Conservation (phyloP, 2,888 invertebrate species). For the Panopea generosa region DNA sequence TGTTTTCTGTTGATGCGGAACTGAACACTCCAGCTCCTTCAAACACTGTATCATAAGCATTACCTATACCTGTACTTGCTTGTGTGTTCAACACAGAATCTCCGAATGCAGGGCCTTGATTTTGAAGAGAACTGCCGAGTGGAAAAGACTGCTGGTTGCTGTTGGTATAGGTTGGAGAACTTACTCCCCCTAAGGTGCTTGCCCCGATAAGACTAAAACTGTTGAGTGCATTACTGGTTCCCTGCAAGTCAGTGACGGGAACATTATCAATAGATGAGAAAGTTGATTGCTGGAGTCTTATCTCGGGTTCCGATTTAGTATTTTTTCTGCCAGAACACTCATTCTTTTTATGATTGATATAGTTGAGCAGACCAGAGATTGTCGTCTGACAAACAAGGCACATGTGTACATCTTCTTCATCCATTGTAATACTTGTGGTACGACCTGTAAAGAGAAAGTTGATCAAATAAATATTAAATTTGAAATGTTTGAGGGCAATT, state of each 20-base stretch:
- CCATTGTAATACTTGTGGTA: slow-evolving; percentile 22
- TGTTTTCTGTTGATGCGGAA: neutral
- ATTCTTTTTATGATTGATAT: slow-evolving; percentile 92
- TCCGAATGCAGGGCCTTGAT: neutral
- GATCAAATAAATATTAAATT: too few species aligned
- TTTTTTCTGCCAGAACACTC: slow-evolving; percentile 86
- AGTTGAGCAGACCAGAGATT: slow-evolving; percentile 93
- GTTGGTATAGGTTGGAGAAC: neutral
- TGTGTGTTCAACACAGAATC: slow-evolving; percentile 10
- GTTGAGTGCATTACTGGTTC: neutral
- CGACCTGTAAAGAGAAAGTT: slow-evolving; percentile 8
- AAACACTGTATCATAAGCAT: slow-evolving; percentile 4
- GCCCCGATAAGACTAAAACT: too few species aligned
- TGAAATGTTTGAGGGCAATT: too few species aligned
- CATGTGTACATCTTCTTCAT: slow-evolving; percentile 91
- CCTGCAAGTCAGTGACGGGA: neutral
- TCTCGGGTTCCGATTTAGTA: neutral
- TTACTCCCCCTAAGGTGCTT: neutral
- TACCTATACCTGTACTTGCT: neutral
- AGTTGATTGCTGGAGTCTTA: neutral
- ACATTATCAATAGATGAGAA: neutral
- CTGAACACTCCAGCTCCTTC: neutral
- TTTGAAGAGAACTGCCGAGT: neutral
- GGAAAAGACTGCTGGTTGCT: slow-evolving; percentile 1
- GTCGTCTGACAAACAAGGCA: slow-evolving; percentile 95